Base-by-base conservation (phyloP, 1,140 invertebrate species). In the Drosophila busckii region DNA sequence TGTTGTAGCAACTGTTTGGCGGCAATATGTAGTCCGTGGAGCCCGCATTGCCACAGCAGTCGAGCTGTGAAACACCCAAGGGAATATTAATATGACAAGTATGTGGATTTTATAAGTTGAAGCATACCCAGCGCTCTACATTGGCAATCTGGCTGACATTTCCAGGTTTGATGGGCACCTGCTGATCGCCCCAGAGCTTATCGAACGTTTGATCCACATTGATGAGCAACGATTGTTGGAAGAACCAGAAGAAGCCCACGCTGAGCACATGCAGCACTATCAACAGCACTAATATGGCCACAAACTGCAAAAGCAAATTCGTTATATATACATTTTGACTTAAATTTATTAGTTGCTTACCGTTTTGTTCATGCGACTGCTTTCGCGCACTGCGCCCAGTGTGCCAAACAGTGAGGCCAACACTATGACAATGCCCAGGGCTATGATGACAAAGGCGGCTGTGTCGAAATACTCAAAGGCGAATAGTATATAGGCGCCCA, bases 21-120 rank as follows among this genome's bases (percentile, higher is more conserved):
- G 76, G 71, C 22, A 80, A 70, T 22, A 80, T 3, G 64, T 89
- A 92, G 62, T 92, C 90, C 0, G 45, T 26, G 0, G 88, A 66
- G 8, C 87, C 70, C 6, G 84, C 60, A 58, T 91, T 85, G 32
- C 92, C 92, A 66, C 92, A 93, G 64, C 93, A 93, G 17, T 89
- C 42, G 22, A 92, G 76, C 92, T 93, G 70, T 12, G 15, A 1
- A 23, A 0, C 16, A 25, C 3, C 4, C 7, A 2, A 0, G 8
- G 13, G 9, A 25, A 2, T 12, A 29, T 60, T 17, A 23, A 38
- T 6, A 8, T 9, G 5, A n/a, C 16, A 7, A 3, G 1, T 4
- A n/a, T n/a, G n/a, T 7, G 1, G 0, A 6, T 2, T 32, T 22
- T 4, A n/a, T n/a, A 34, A 9, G n/a, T 10, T 1, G 0, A 2